Evolutionary conservation across 2,797 vertebrate species (phyloP).

Genomic region (Pangasius sanitwongsei): DNA sequence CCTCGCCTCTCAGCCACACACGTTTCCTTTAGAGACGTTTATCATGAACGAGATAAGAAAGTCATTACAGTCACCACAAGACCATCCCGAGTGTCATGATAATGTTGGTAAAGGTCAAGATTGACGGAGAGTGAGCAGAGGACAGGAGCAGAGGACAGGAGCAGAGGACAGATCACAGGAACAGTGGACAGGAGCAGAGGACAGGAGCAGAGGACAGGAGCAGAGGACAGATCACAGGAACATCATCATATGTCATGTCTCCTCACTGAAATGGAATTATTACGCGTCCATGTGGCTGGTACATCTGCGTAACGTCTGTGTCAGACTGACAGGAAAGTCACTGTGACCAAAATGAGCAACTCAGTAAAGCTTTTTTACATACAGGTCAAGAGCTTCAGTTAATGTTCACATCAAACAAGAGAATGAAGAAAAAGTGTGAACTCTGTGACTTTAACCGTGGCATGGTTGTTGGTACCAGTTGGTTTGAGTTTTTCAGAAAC

Average conservation of each 20-base stretch:
- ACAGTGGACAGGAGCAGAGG: not conserved
- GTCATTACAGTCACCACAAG: constrained; percentile 8
- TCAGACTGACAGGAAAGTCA: not conserved
- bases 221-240: not conserved
- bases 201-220: not conserved
- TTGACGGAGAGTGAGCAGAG: not conserved
- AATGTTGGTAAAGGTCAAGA: not conserved
- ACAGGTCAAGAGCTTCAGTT: no score
- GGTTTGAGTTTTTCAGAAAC: not conserved
- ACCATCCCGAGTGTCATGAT: not conserved
- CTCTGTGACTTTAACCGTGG: no score
- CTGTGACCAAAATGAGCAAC: no score
- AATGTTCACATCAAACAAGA: no score
- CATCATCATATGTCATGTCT: not conserved
- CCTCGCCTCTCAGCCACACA: not conserved
- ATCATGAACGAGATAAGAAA: constrained; percentile 17
- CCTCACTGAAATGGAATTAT: not conserved
- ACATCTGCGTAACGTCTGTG: not conserved
- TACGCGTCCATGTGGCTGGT: not conserved
- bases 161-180: no score
- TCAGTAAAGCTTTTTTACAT: no score
- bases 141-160: not conserved
- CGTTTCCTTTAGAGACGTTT: constrained; percentile 9
- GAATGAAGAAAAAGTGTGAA: no score
- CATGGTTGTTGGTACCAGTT: not conserved